phyloP scores from a whole-genome alignment of 1,140 invertebrate species.

The Drosophila sp. region DNA sequence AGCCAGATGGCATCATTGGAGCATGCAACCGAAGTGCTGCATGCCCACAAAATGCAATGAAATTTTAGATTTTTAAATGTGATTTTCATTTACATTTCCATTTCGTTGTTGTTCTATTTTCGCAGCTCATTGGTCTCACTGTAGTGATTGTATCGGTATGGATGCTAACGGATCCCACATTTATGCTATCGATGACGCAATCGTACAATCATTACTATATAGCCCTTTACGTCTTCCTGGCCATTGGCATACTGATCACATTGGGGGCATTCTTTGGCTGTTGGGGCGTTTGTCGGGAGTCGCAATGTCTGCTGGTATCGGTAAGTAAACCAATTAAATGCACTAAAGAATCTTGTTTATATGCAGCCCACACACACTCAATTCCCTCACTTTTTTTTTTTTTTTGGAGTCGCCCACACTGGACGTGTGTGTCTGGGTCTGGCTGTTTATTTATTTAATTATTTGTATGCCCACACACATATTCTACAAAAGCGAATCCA shows the following conservation, averaged over 20 bases:
- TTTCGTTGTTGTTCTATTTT: conserved; percentile 73
- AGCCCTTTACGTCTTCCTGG: conserved; percentile 90
- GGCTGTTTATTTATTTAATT: conserved; percentile 36
- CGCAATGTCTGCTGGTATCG: conserved; percentile 92
- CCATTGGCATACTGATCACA: conserved; percentile 90
- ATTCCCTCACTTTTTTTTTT: background rate
- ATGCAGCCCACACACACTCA: background rate
- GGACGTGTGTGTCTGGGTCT: background rate
- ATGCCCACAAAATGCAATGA: conserved; percentile 19
- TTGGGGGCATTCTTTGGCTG: conserved; percentile 95
- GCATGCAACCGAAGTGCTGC: conserved; percentile 23
- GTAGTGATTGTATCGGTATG: conserved; percentile 88
- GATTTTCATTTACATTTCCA: conserved; percentile 10
- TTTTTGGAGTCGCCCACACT: conserved; percentile 11
- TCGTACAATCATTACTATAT: conserved; percentile 88
- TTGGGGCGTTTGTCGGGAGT: conserved; percentile 94
- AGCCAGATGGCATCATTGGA: conserved; percentile 55
- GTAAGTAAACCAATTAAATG: conserved; percentile 84
- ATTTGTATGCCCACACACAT: conserved; percentile 5
- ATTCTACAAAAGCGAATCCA: conserved; percentile 18
- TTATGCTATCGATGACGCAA: conserved; percentile 88
- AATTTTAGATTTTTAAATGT: conserved; percentile 19
- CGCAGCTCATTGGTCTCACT: conserved; percentile 89
- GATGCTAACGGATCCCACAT: conserved; percentile 90
- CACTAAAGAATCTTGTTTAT: background rate